phyloP scores from a whole-genome alignment of 2,888 invertebrate species.

The Aquatica leii region DNA sequence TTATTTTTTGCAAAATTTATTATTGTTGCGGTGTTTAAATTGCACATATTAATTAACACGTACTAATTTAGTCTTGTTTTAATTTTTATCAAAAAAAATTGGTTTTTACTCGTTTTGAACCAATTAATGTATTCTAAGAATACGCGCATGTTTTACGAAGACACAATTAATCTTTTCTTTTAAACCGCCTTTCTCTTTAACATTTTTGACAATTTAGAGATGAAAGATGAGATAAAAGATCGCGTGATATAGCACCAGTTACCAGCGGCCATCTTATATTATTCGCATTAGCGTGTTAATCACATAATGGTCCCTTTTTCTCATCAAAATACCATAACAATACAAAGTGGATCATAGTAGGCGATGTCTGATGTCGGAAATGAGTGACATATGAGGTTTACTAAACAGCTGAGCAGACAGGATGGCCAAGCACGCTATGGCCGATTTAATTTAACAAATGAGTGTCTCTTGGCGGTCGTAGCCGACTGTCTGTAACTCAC shows the following conservation, averaged over 20 bases:
- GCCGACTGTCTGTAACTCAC: conserved; percentile 55
- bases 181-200: conserved; percentile 5
- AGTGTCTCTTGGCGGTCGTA: conserved; percentile 58
- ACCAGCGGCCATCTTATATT: conserved; percentile 26
- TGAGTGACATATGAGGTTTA: conserved; percentile 62
- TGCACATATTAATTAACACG: too few relatives aligned
- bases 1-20: too few relatives aligned
- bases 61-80: too few relatives aligned
- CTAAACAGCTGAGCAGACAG: conserved; percentile 62
- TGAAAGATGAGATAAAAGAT: conserved; percentile 4
- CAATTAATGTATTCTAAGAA: too few relatives aligned
- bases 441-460: conserved; percentile 63
- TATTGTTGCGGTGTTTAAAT: too few relatives aligned
- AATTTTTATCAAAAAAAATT: background rate
- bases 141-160: conserved; percentile 7
- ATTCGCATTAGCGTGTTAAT: conserved; percentile 20
- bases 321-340: conserved; percentile 21
- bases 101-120: background rate
- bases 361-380: conserved; percentile 59
- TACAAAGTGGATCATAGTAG: conserved; percentile 26
- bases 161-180: conserved; percentile 7
- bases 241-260: background rate
- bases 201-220: conserved; percentile 4
- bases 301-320: conserved; percentile 24
- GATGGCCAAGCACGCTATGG: conserved; percentile 60